Evolutionary conservation across 2,888 invertebrate species (phyloP), one percentile per base, ranked within the genome.

Genomic region (Rosalia funebris): DNA sequence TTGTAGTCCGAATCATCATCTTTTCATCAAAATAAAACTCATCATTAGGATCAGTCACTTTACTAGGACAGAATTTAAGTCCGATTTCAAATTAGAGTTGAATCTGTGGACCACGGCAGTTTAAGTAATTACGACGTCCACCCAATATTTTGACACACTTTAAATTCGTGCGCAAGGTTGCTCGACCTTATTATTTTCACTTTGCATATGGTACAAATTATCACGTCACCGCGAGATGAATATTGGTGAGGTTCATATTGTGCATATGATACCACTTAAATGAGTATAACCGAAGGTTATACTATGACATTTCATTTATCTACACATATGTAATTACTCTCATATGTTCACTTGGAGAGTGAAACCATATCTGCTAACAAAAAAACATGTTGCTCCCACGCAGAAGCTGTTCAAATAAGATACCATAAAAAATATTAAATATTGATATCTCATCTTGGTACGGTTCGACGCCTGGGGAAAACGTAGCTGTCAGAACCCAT

Each of bases 231-330:
- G 17, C 14, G 10, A 14, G 5, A 16, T 39, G 15, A 16, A 39
- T 9, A 10, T 16, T 25, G 31, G 12, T 20, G 10, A 25, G 44
- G 31, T 45, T 11, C 12, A 45, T 45, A 25, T 34, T n/a, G 34
- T 17, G 25, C 47, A 47, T 47, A 15, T 47, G 47, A 34, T 34
- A 16, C 34, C 15, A 34, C n/a, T 36, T 47, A 32, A 47, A 32
- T 32, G 2, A 11, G 32, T 36, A 7, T 47, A 34, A 47, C 32
- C 34, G 47, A 47, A 34, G 47, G 47, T 15, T 34, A 11, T 17
- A 34, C 34, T 34, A 5, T 34, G 11, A 34, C 34, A 32, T 16
- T 34, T 47, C 17, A 34, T 11, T 44, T 14, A 25, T 25, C 3
- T 25, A 7, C 25, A 25, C 7, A 25, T 25, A 7, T 25, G 7